Percentiles rank a stretch among this genome's conserved stretches.
Evolutionary conservation across 92 coral and sea anemone genomes (phyloP).

Genomic region (Epizoanthus rinbou): DNA sequence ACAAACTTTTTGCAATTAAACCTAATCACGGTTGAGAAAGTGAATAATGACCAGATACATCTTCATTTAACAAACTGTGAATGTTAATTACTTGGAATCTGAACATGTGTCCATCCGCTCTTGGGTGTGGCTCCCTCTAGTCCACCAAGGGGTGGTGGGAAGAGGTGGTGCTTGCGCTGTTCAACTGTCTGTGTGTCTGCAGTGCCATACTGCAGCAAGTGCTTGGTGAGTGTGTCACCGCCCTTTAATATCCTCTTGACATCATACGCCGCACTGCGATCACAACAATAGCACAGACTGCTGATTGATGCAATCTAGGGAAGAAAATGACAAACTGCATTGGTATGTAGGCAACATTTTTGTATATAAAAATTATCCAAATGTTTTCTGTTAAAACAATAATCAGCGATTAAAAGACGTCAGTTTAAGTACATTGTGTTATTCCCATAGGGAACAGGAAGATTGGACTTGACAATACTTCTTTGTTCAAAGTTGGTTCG

Average conservation of each 20-base stretch:
- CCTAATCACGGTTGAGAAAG: no score
- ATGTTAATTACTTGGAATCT: constrained; percentile 80
- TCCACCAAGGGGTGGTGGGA: constrained; percentile 89
- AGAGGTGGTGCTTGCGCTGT: constrained; percentile 68
- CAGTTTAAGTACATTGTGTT: no score
- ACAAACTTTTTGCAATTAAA: no score
- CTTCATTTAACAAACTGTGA: no score
- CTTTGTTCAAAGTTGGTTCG: no score
- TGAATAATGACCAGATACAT: no score
- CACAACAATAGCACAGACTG: constrained; percentile 82
- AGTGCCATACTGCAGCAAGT: constrained; percentile 79
- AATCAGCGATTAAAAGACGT: no score
- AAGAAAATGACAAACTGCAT: background rate
- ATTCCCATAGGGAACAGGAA: background rate
- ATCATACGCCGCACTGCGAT: constrained; percentile 93
- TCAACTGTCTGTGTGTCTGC: constrained; percentile 64
- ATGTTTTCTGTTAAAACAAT: no score
- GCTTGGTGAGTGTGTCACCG: constrained; percentile 69
- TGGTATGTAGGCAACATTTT: no score
- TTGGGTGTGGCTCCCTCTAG: constrained; percentile 88
- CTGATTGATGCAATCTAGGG: constrained; percentile 84
- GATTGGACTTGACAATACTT: no score
- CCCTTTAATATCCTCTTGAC: constrained; percentile 70
- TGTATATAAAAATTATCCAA: no score
- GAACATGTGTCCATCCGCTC: constrained; percentile 95